Base-by-base conservation (phyloP, 2,797 vertebrate genomes). In the Craterocephalus amniculus region DNA sequence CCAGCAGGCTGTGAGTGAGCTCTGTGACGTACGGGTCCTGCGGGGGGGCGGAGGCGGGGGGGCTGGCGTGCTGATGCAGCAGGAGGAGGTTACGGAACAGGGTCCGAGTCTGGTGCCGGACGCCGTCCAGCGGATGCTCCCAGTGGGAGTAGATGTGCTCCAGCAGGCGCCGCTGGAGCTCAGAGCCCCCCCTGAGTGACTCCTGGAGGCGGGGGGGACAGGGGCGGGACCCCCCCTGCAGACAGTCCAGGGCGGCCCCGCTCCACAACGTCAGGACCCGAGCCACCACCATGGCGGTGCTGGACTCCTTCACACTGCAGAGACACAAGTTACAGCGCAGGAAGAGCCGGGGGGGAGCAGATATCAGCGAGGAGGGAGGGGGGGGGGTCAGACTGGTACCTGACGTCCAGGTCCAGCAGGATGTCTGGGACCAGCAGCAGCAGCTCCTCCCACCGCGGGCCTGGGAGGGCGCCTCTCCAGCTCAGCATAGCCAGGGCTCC, bases 71-170 rank as follows among this genome's bases (percentile, higher is more conserved):
- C 82, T 76, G 92, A 66, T 99, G 97, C 32, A 97, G 92, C 22
- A 92, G 91, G 49, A 99, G 95, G 36, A 97, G 88, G 88, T 97
- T 97, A 74, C 82, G 95, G 90, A 99, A 99, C 70, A 99, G 93
- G 49, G 94, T 29, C 79, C 96, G 96, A 27, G 94, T 95, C 80
- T 99, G 97, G 87, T 99, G 96, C 40, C 96, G 96, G 38, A 99
- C 94, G 6, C 96, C 96, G 58, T 99, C 97, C 35, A 99, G 68
- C 0, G 97, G 97, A 80, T 99, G 97, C 56, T 99, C 97, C 98
- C 97, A 98, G 88, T 98, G 96, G 12, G 95, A 93, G 69, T 97
- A 98, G 72, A 98, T 90, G 52, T 99, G 97, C 64, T 96, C 96
- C 80, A 98, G 90, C 55, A 99, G 92, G 75, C 75, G 91, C 2